These are phyloP conservation scores for Cynocephalus volans DNA, from an alignment of 2,113 vertebrate genomes.

Conservation along the genomic window DNA sequence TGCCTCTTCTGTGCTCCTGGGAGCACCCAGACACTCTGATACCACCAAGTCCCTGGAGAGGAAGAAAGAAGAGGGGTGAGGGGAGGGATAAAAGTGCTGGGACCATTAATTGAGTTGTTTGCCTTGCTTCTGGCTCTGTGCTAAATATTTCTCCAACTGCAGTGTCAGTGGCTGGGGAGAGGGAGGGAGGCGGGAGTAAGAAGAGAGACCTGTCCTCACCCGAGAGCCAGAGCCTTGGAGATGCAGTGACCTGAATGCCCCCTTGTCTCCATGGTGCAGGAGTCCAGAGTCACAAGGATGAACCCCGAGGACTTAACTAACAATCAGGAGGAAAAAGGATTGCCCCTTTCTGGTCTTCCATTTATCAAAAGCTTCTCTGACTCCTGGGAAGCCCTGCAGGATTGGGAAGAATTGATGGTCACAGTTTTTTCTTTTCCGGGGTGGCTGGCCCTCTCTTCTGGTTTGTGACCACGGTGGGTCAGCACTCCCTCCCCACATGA, in stretches of 20 bases:
- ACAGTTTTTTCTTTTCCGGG: neutral
- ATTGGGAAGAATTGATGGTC: neutral
- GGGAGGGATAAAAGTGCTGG: neutral
- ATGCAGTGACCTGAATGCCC: neutral
- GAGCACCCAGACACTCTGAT: neutral
- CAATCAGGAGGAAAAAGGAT: too few species aligned
- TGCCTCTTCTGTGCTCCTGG: neutral
- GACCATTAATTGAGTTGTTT: accelerated
- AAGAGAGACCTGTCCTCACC: neutral
- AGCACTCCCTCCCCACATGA: neutral
- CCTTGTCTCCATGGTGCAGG: neutral
- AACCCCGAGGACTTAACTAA: too few species aligned
- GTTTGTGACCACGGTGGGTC: neutral
- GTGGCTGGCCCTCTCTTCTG: neutral
- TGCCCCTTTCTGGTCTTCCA: neutral
- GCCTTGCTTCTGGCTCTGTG: neutral
- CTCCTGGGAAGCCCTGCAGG: neutral
- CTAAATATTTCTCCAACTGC: neutral
- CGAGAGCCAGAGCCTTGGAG: accelerated
- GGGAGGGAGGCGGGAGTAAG: neutral
- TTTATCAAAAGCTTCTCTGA: neutral
- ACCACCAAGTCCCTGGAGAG: neutral
- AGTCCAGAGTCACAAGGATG: neutral
- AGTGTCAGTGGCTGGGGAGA: neutral
- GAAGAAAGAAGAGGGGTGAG: neutral